Evolutionary conservation across 2,888 invertebrate species (phyloP), one percentile per base, ranked within the genome.

Genomic region (Phragmatobia fuliginosa): DNA sequence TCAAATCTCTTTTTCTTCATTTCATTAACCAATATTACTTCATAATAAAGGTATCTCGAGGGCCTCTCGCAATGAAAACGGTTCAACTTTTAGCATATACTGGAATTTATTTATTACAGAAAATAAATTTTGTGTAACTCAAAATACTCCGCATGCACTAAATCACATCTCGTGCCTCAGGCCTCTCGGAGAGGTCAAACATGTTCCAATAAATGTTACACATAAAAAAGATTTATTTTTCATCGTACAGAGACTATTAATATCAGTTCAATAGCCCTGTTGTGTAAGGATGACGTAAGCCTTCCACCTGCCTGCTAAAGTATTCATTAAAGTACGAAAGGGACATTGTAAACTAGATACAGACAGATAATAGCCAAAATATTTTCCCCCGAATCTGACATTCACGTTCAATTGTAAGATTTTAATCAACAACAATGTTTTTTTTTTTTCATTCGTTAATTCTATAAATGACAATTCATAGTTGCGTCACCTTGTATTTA

Each of bases 101-200:
- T n/a, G 36, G 58, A 64, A 71, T 61, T 58, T 56, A 52, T 38
- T 56, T 36, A 56, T 56, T 79, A 80, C 73, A 62, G 66, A 71
- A 74, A 74, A 72, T 64, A 79, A 75, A 71, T 70, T 77, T 75
- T 77, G 75, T 70, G 72, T 71, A 81, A 75, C 73, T 81, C 21
- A 75, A 74, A 78, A 78, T 74, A 78, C 68, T 71, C 62, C 56
- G 65, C 59, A 71, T 72, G 72, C 80, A 76, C 72, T 82, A 74
- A 72, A 82, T 81, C 81, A 81, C 75, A 76, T 72, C 69, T 73
- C 69, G 61, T 59, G 81, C 78, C 78, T 70, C 66, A 60, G 83
- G 82, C 78, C 72, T 68, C 67, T 72, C 62, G 70, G 66, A 72
- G 76, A 81, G 76, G 81, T 83, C 75, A 74, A 74, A 76, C 76